Evolutionary conservation across 2,888 invertebrate species (phyloP).

Genomic region (Stratiomys singularior): DNA sequence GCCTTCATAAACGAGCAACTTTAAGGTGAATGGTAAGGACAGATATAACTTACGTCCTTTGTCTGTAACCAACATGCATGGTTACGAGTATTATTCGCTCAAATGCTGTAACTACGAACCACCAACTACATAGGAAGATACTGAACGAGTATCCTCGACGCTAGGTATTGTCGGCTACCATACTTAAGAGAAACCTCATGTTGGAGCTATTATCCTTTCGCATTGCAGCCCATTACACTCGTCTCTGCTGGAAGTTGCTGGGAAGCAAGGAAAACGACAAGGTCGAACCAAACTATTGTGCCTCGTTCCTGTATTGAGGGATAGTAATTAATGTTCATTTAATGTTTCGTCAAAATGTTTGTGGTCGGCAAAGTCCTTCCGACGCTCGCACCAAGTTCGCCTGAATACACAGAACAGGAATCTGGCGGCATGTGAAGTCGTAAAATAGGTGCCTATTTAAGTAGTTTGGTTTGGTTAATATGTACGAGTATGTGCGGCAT

Average conservation of each 20-base stretch:
- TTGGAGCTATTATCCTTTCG: constrained; percentile 41
- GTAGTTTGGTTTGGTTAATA: constrained; percentile 4
- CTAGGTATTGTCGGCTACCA: no score
- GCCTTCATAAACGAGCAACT: no score
- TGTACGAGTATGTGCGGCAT: background rate
- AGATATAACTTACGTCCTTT: no score
- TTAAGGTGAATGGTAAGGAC: no score
- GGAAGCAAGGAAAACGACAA: background rate
- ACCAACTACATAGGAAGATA: no score
- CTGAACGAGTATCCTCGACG: no score
- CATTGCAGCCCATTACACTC: constrained; percentile 43
- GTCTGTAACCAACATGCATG: no score
- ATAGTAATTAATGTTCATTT: constrained; percentile 50
- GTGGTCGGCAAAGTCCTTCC: constrained; percentile 39
- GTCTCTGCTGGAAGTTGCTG: background rate
- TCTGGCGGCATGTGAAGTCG: constrained; percentile 10
- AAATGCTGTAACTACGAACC: no score
- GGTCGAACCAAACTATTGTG: constrained; percentile 27
- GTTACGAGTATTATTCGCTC: no score
- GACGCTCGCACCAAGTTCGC: constrained; percentile 31
- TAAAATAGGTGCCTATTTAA: constrained; percentile 39
- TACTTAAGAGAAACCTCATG: constrained; percentile 33
- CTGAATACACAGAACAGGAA: background rate
- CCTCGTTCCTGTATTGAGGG: constrained; percentile 27
- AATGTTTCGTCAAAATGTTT: constrained; percentile 52